These are phyloP conservation scores for Bujurquina vittata DNA, from an alignment of 2,113 vertebrate species.

Conservation along the genomic window DNA sequence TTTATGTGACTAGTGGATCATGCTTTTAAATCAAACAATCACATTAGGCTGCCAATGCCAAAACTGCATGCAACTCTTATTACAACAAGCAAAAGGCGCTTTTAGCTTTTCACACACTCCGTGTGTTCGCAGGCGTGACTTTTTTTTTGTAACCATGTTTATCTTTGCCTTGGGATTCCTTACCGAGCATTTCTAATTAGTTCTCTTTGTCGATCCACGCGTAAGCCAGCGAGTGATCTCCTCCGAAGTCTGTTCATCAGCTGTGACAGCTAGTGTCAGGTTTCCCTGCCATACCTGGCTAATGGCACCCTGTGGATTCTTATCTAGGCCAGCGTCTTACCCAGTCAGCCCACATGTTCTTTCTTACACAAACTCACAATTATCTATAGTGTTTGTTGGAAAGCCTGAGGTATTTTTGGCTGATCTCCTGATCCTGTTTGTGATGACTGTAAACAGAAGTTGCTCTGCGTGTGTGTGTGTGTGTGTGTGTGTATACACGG, in stretches of 20 bases:
- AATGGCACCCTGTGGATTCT: constrained; percentile 65
- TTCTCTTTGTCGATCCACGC: constrained; percentile 13
- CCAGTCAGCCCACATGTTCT: constrained; percentile 44
- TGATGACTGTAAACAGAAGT: constrained; percentile 32
- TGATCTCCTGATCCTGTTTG: constrained; percentile 44
- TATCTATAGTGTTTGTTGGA: constrained; percentile 43
- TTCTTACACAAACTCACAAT: constrained; percentile 39
- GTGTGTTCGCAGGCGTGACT: neutral
- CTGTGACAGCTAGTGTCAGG: constrained; percentile 48
- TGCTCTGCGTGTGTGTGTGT: neutral
- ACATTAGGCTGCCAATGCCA: neutral
- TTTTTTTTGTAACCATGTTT: constrained; percentile 18
- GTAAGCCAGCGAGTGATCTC: constrained; percentile 42
- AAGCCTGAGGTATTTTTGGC: constrained; percentile 52
- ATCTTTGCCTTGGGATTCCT: constrained; percentile 18
- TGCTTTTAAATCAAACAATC: neutral
- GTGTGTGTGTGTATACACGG: neutral
- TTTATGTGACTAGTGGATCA: neutral
- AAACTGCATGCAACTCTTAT: neutral
- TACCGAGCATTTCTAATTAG: constrained; percentile 35
- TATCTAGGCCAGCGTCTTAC: constrained; percentile 58
- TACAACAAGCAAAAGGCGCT: neutral
- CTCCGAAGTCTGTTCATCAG: constrained; percentile 42
- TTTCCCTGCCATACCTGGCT: constrained; percentile 45
- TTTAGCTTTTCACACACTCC: neutral